Conservation (phyloP, 2,797 vertebrate genomes). For the Borostomias antarcticus region DNA sequence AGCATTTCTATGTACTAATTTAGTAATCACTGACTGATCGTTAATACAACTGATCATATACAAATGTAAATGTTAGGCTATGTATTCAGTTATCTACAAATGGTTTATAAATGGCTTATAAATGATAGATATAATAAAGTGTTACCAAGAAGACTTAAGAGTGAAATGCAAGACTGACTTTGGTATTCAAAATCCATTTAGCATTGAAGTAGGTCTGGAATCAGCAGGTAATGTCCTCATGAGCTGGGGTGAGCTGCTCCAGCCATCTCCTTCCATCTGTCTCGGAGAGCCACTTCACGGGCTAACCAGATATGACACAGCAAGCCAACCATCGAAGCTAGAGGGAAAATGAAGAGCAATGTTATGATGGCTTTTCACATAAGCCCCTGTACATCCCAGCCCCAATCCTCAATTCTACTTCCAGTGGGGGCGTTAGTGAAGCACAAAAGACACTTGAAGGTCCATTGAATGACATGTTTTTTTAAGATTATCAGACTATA, state of each 20-base stretch:
- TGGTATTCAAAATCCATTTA: constrained; percentile 8
- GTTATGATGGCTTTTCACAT: constrained; percentile 15
- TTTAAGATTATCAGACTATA: not conserved
- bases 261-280: not conserved
- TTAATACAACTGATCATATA: not conserved
- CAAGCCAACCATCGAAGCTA: constrained; percentile 15
- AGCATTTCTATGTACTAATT: too few relatives aligned
- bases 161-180: not conserved
- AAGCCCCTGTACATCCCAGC: not conserved
- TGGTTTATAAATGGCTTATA: not conserved
- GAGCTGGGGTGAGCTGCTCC: constrained; percentile 20
- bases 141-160: not conserved
- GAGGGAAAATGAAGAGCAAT: constrained; percentile 19
- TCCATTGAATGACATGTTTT: too few relatives aligned
- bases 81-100: not conserved
- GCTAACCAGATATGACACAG: constrained; percentile 30
- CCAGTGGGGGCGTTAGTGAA: not conserved
- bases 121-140: not conserved
- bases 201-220: not conserved
- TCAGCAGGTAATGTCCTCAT: not conserved
- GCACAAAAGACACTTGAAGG: not conserved
- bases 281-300: constrained; percentile 19
- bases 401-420: not conserved
- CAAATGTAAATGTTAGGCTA: too few relatives aligned
- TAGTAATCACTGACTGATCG: too few relatives aligned